phyloP scores from a whole-genome alignment of 2,888 invertebrate species.

The Platycheirus rosarum region DNA sequence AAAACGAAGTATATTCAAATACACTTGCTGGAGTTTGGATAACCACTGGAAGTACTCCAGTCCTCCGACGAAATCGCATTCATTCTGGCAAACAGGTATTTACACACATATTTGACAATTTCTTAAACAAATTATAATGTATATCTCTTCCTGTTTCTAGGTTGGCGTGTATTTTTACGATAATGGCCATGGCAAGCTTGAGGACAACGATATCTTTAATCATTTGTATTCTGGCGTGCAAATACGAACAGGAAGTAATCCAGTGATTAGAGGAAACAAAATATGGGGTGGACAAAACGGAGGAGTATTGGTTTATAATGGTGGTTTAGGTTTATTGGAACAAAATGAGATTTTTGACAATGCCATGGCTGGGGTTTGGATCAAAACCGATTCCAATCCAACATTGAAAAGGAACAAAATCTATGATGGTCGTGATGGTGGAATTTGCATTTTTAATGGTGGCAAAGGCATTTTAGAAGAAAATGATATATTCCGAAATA shows the following conservation, averaged over 20 bases:
- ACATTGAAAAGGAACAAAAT: slow-evolving; percentile 98
- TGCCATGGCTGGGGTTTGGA: slow-evolving; percentile 99
- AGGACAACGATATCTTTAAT: slow-evolving; percentile 99
- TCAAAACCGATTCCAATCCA: slow-evolving; percentile 99
- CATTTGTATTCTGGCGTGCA: slow-evolving; percentile 99
- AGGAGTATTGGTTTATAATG: slow-evolving; percentile 98
- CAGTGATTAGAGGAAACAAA: slow-evolving; percentile 97
- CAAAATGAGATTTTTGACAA: slow-evolving; percentile 99
- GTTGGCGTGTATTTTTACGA: slow-evolving; percentile 99
- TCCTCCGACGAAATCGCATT: slow-evolving; percentile 96
- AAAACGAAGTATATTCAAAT: slow-evolving; percentile 91
- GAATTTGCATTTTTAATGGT: slow-evolving; percentile 99
- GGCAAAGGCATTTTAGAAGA: slow-evolving; percentile 90
- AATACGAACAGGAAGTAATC: slow-evolving; percentile 99
- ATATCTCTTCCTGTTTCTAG: slow-evolving; percentile 65
- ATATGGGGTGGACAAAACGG: slow-evolving; percentile 99
- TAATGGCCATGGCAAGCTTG: slow-evolving; percentile 98
- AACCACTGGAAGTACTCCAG: slow-evolving; percentile 96
- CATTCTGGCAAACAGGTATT: slow-evolving; percentile 98
- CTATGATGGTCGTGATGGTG: slow-evolving; percentile 98
- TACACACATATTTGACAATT: too few relatives aligned
- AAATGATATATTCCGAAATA: slow-evolving; percentile 88
- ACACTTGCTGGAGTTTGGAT: slow-evolving; percentile 91
- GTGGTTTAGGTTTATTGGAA: slow-evolving; percentile 97
- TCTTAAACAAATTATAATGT: not conserved